A percentile compares a stretch with the other conserved stretches of the same genome.
phyloP scores from a whole-genome alignment of 2,797 vertebrate species.

The Glyptemys insculpta region DNA sequence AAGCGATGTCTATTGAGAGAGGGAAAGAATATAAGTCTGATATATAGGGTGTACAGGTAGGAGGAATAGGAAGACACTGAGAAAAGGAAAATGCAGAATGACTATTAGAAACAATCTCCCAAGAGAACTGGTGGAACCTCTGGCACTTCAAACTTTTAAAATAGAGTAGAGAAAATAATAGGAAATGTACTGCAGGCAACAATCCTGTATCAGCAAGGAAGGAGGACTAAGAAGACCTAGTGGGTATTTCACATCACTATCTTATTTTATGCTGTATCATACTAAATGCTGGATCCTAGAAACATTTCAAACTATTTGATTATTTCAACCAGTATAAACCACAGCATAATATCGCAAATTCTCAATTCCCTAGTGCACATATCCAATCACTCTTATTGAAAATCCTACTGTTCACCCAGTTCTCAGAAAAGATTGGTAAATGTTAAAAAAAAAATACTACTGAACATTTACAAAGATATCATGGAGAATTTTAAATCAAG shows the following conservation, averaged over 20 bases:
- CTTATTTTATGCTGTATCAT: not conserved
- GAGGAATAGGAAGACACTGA: not conserved
- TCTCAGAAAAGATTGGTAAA: not conserved
- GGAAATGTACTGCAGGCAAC: not conserved
- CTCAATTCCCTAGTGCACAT: not conserved
- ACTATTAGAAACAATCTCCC: not conserved
- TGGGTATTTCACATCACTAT: not conserved
- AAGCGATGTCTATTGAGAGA: not conserved
- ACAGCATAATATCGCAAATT: not conserved
- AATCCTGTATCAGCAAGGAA: not conserved
- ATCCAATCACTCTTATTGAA: not conserved
- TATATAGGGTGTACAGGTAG: not conserved
- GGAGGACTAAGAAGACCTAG: not conserved
- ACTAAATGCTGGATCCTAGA: not conserved
- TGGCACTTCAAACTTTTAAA: not conserved
- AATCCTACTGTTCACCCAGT: not conserved
- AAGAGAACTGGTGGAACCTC: not conserved
- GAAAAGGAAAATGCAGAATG: not conserved
- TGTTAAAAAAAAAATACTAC: not conserved
- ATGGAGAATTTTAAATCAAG: accelerated
- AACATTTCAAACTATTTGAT: not conserved
- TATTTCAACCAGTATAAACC: not conserved
- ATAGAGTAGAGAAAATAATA: not conserved
- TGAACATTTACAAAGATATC: not conserved
- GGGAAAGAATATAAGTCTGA: not conserved